phyloP scores from a whole-genome alignment of 2,888 invertebrate species.

The Tenthredo distinguenda region DNA sequence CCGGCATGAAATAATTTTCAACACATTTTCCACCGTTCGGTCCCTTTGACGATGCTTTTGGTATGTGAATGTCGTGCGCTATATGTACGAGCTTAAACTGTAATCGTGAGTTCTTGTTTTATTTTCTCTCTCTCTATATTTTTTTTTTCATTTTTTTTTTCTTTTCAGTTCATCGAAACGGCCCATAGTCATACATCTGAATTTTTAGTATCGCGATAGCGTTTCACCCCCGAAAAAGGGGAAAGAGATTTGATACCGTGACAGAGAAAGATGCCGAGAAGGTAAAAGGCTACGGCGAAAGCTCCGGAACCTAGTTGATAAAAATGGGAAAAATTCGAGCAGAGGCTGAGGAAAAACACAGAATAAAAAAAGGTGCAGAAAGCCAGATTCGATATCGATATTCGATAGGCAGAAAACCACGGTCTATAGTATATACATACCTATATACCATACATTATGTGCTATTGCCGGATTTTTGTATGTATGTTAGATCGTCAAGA shows the following conservation, averaged over 20 bases:
- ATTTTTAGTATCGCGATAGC: conserved; percentile 3
- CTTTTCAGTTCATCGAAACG: not conserved
- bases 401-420: conserved; percentile 45
- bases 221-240: not conserved
- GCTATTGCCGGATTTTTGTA: not conserved
- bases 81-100: not conserved
- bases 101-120: not conserved
- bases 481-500: not conserved
- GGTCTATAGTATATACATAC: not conserved
- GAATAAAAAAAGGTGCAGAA: conserved; percentile 14
- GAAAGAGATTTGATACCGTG: not conserved
- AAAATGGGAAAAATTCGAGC: not conserved
- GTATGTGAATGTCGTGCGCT: not conserved
- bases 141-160: not conserved
- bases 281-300: conserved; percentile 12
- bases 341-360: not conserved
- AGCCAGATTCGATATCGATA: conserved; percentile 47
- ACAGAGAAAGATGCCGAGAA: not conserved
- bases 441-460: not conserved
- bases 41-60: conserved; percentile 46
- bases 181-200: not conserved
- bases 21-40: conserved; percentile 54
- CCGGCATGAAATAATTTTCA: conserved; percentile 53
- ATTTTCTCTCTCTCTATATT: not conserved
- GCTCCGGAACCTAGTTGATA: not conserved